phyloP scores from a whole-genome alignment of 2,113 vertebrate genomes.

The Amazona vittata region DNA sequence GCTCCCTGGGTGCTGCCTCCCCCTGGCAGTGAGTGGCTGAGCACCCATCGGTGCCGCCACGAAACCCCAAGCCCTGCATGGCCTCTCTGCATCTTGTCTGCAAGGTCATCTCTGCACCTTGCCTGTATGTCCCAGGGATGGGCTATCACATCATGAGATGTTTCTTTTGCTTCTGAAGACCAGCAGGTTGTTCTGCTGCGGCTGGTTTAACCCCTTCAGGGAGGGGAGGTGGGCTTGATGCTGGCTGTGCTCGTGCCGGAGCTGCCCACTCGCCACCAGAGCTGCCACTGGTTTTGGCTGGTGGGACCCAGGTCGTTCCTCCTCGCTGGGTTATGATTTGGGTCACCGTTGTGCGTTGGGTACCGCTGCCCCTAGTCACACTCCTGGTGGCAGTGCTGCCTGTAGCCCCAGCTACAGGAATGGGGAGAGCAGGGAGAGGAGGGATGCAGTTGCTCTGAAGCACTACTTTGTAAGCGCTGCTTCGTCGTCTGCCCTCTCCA shows the following conservation, averaged over 20 bases:
- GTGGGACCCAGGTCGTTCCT: background rate
- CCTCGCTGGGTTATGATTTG: background rate
- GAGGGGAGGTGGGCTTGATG: background rate
- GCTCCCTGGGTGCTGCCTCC: background rate
- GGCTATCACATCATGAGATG: background rate
- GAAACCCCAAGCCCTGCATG: background rate
- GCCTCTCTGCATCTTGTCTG: background rate
- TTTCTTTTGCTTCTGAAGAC: background rate
- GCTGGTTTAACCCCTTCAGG: background rate
- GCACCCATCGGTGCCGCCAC: background rate
- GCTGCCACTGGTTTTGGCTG: background rate
- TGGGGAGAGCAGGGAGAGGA: background rate
- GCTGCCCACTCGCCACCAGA: background rate
- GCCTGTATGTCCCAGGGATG: background rate
- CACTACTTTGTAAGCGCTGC: background rate
- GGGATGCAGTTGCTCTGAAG: background rate
- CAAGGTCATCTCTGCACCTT: background rate
- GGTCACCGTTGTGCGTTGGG: background rate
- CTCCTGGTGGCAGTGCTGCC: fast-evolving
- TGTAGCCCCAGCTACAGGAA: background rate
- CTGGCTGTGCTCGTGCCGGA: fast-evolving
- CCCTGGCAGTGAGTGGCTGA: background rate
- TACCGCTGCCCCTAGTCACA: fast-evolving
- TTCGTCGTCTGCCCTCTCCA: fast-evolving
- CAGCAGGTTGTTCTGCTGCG: background rate